These are phyloP conservation scores for Ondatra zibethicus DNA, from an alignment of 2,113 vertebrate species.

Conservation along the genomic window DNA sequence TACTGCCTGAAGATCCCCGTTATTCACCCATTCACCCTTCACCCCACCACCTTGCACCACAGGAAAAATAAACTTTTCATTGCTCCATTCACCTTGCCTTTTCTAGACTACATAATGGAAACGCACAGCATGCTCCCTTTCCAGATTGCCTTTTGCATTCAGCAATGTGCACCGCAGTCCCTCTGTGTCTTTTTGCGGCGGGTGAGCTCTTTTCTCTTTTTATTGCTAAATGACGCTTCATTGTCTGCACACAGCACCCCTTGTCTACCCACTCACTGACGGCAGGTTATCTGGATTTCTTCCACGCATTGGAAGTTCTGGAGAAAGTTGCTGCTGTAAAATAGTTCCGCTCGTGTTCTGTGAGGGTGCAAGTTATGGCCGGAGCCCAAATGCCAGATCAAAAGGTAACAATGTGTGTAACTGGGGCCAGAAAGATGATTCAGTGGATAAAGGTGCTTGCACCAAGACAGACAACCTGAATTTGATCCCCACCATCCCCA, in stretches of 20 bases:
- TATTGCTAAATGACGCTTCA: background rate
- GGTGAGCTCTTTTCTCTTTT: background rate
- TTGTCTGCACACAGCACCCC: no score
- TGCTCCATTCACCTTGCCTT: background rate
- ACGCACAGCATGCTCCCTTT: background rate
- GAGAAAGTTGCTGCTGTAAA: background rate
- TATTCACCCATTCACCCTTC: background rate
- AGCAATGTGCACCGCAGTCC: background rate
- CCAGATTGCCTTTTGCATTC: background rate
- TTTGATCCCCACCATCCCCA: background rate
- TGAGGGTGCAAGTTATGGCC: background rate
- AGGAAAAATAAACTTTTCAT: background rate
- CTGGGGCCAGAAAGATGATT: background rate
- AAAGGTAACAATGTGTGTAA: background rate
- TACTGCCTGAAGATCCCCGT: background rate
- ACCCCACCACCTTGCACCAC: background rate
- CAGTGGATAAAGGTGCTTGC: background rate
- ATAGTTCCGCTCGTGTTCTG: background rate
- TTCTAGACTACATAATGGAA: background rate
- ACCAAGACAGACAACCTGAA: background rate
- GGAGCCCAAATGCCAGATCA: background rate
- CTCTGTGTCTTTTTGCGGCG: background rate
- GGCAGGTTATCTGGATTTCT: background rate
- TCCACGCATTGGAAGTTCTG: background rate
- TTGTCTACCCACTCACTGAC: background rate